Evolutionary conservation across 1,140 invertebrate species (phyloP).

Genomic region (Solenopsis invicta): DNA sequence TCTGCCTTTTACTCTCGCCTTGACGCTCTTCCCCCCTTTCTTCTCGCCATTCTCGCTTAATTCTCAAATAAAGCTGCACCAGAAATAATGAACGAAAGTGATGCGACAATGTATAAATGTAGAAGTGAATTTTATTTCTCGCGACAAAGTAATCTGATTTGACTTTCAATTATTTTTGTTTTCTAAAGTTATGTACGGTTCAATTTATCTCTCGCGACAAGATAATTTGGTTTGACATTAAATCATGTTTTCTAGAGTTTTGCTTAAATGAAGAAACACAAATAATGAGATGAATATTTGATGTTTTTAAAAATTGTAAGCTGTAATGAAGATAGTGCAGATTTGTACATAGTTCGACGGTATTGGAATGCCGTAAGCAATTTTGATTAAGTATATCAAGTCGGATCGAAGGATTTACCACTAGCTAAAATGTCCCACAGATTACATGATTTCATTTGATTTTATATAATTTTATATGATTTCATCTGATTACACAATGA

Average conservation of each 20-base stretch:
- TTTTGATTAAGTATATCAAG: conserved; percentile 36
- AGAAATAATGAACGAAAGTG: conserved; percentile 29
- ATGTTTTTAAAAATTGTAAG: background rate
- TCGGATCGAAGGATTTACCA: too few species aligned
- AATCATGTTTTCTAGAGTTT: background rate
- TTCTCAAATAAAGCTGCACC: conserved; percentile 23
- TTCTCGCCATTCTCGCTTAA: background rate
- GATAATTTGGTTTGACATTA: background rate
- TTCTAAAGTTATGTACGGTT: background rate
- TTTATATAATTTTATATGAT: too few species aligned
- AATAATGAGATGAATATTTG: background rate
- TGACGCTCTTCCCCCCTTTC: background rate
- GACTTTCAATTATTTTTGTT: background rate
- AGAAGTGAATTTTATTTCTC: background rate
- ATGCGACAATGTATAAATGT: background rate
- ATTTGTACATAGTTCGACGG: background rate
- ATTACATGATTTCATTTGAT: too few species aligned
- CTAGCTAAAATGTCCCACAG: too few species aligned
- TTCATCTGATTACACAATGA: too few species aligned
- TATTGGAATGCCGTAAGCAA: conserved; percentile 37
- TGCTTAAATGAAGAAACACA: background rate
- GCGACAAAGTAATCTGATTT: background rate
- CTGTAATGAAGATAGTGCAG: background rate
- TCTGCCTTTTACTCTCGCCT: background rate
- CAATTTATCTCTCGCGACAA: background rate